Percentiles rank a stretch among this genome's conserved stretches.
These are phyloP conservation scores for Oscheius sp. DNA, from an alignment of 2,888 invertebrate species.

Conservation along the genomic window DNA sequence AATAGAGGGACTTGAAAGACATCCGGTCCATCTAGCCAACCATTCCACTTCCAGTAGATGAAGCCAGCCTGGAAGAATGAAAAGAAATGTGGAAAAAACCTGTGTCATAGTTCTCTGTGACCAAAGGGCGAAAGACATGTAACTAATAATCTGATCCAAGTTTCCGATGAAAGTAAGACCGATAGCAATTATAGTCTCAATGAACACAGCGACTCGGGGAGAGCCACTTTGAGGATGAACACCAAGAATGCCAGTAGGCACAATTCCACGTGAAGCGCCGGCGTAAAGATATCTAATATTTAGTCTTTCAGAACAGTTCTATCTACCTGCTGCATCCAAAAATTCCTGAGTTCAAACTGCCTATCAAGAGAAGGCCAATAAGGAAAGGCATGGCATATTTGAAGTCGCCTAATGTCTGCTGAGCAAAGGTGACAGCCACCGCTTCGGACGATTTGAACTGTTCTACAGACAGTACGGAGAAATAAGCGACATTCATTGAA, in stretches of 20 bases:
- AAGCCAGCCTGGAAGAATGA: slow-evolving; percentile 37
- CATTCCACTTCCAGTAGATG: slow-evolving; percentile 44
- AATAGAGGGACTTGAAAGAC: slow-evolving; percentile 55
- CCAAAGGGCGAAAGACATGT: slow-evolving; percentile 64
- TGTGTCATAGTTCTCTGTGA: slow-evolving; percentile 54
- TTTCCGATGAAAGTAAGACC: slow-evolving; percentile 61
- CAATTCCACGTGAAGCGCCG: slow-evolving; percentile 42
- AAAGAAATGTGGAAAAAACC: neutral
- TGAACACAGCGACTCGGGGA: slow-evolving; percentile 59
- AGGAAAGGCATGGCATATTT: slow-evolving; percentile 62
- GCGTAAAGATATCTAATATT: slow-evolving; percentile 50
- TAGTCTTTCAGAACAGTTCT: too few species aligned
- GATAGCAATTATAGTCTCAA: slow-evolving; percentile 53
- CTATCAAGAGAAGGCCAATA: slow-evolving; percentile 59
- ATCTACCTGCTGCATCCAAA: slow-evolving; percentile 58
- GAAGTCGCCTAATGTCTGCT: slow-evolving; percentile 56
- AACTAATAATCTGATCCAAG: slow-evolving; percentile 61
- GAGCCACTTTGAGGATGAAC: slow-evolving; percentile 48
- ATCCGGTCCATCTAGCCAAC: slow-evolving; percentile 33
- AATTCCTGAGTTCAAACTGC: slow-evolving; percentile 62
- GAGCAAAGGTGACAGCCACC: slow-evolving; percentile 78
- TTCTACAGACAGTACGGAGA: slow-evolving; percentile 82
- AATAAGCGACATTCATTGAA: slow-evolving; percentile 88
- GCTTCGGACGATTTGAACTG: slow-evolving; percentile 84
- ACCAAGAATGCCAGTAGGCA: slow-evolving; percentile 51